Evolutionary conservation across 2,113 vertebrate genomes (phyloP), one percentile per base, ranked within the genome.

Genomic region (Otus sunia): DNA sequence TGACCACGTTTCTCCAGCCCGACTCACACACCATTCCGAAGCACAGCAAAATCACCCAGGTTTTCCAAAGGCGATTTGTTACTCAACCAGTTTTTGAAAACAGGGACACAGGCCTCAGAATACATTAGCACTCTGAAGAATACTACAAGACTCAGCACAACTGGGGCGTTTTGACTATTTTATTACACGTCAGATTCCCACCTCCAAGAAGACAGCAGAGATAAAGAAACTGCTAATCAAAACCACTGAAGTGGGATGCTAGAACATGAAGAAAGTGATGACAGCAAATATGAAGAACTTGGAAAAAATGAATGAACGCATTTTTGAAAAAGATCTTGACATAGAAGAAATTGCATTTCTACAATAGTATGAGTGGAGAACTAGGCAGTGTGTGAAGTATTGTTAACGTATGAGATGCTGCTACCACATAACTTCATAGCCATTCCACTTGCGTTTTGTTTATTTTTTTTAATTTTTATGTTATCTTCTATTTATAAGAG

Each of bases 1-100:
- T 3, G 37, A 39, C 34, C 0, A 1, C 16, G 4, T 3, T 49
- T 53, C 62, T 62, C 36, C 1, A 62, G 39, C 16, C 69, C 79
- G 43, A 43, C 60, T 32, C 43, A 13, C 3, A 0, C 15, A 21
- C 15, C 27, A 5, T 6, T 23, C 62, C 49, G 18, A 69, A 71
- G 53, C 14, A 64, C 47, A 37, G 43, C 10, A 34, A 75, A 4
- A 52, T 6, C 27, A 22, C 17, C 10, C 22, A 23, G 4, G 11
- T 41, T 43, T 75, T 32, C 83, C 64, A 59, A 52, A 59, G 34
- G 47, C 2, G 3, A 27, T 6, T 3, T 36, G 47, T 45, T 55
- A 67, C 27, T 55, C 60, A 37, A 47, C 5, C 17, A 68, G 18
- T 5, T 85, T 71, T 25, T 36, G 74, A 52, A 41, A 81, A 63